Evolutionary conservation across 2,888 invertebrate species (phyloP).

Genomic region (Agriopis marginaria): DNA sequence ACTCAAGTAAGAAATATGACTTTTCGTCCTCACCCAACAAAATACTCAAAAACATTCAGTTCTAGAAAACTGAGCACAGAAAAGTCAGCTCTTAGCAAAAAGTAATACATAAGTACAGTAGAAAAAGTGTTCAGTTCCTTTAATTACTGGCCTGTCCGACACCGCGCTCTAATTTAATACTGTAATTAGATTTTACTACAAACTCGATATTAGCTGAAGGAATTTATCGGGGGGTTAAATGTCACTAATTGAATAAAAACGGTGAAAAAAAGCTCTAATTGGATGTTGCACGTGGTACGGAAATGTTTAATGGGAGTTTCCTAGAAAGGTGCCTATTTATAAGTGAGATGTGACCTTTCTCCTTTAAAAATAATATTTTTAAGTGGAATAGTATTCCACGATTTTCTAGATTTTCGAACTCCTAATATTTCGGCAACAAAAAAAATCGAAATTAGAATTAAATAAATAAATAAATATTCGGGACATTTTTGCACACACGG

Average conservation of each 20-base stretch:
- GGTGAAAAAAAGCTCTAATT: conserved; percentile 18
- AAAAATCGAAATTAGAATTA: too few relatives aligned
- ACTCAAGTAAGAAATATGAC: not conserved
- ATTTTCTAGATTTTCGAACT: not conserved
- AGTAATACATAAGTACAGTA: conserved; percentile 9
- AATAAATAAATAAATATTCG: too few relatives aligned
- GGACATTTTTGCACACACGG: too few relatives aligned
- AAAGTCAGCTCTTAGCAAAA: not conserved
- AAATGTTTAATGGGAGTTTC: conserved; percentile 62
- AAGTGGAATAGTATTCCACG: too few relatives aligned
- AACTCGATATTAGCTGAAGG: conserved; percentile 33
- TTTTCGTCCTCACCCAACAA: not conserved
- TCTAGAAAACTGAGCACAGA: not conserved
- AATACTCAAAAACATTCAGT: not conserved
- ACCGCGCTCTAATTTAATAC: conserved; percentile 69
- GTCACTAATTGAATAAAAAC: conserved; percentile 34
- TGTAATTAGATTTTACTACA: conserved; percentile 73
- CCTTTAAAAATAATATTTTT: not conserved
- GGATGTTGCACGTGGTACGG: conserved; percentile 41
- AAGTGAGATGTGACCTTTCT: conserved; percentile 1
- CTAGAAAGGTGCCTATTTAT: not conserved
- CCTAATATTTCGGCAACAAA: too few relatives aligned
- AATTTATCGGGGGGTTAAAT: conserved; percentile 36
- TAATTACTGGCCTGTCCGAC: conserved; percentile 69
- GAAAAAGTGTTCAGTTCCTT: conserved; percentile 59